Percentiles rank a stretch among this genome's conserved stretches.
These are phyloP conservation scores for Phymastichus coffea DNA, from an alignment of 1,140 invertebrate species.

Conservation along the genomic window DNA sequence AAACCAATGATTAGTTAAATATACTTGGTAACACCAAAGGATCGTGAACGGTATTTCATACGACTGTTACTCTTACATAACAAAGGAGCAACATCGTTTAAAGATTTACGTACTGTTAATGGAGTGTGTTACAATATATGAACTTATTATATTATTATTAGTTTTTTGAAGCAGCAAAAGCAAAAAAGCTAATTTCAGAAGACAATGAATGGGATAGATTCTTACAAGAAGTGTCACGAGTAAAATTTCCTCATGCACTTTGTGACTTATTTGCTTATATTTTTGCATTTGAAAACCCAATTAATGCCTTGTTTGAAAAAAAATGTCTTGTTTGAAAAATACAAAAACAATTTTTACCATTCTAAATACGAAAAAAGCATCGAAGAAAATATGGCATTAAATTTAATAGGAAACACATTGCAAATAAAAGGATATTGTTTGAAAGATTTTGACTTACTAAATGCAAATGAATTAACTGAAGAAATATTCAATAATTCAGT, in stretches of 20 bases:
- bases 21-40: no score
- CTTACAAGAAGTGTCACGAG: background rate
- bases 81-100: no score
- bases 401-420: background rate
- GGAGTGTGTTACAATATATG: background rate
- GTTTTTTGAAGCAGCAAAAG: no score
- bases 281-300: background rate
- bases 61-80: no score
- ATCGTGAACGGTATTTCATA: no score
- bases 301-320: no score
- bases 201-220: background rate
- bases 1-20: no score
- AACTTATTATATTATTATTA: background rate
- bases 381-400: no score
- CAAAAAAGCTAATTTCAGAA: background rate
- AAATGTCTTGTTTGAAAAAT: background rate
- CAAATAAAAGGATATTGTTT: background rate
- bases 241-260: background rate
- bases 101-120: background rate
- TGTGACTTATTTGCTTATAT: constrained; percentile 1
- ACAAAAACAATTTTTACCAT: constrained; percentile 4
- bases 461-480: background rate
- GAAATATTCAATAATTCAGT: background rate
- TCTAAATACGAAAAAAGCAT: no score
- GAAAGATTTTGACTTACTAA: no score